Percentiles rank a stretch among this genome's conserved stretches.
Evolutionary conservation across 2,113 vertebrate species (phyloP).

Genomic region (Mesocricetus auratus): DNA sequence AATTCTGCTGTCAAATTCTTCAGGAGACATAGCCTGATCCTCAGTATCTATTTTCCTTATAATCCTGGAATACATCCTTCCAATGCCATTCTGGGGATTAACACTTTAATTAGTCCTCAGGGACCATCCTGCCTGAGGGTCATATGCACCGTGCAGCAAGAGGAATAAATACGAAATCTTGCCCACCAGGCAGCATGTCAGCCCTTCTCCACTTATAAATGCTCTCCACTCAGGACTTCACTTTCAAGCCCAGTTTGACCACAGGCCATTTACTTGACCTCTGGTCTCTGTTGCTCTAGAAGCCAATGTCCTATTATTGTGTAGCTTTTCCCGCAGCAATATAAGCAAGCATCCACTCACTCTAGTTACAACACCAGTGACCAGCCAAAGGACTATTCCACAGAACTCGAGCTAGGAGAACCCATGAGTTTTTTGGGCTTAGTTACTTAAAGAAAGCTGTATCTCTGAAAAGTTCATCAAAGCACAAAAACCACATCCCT

Average conservation of each 20-base stretch:
- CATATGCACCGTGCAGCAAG: no score
- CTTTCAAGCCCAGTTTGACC: neutral
- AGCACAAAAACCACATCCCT: neutral
- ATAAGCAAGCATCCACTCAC: neutral
- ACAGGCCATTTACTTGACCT: neutral
- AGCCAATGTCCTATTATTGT: neutral
- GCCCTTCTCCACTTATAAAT: no score
- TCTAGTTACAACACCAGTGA: neutral
- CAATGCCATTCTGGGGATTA: neutral
- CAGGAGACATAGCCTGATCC: neutral
- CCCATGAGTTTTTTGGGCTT: neutral
- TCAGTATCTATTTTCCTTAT: neutral
- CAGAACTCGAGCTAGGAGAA: neutral
- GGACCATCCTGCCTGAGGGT: neutral
- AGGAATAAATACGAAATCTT: neutral
- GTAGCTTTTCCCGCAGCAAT: neutral
- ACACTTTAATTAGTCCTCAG: neutral
- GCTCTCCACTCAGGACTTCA: neutral
- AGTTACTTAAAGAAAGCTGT: neutral
- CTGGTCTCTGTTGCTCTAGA: neutral
- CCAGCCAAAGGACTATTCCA: neutral
- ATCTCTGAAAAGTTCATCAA: neutral
- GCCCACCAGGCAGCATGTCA: neutral
- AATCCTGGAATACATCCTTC: neutral
- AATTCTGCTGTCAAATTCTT: neutral